Evolutionary conservation across 2,888 invertebrate species (phyloP).

Genomic region (Dendrolimus pini): DNA sequence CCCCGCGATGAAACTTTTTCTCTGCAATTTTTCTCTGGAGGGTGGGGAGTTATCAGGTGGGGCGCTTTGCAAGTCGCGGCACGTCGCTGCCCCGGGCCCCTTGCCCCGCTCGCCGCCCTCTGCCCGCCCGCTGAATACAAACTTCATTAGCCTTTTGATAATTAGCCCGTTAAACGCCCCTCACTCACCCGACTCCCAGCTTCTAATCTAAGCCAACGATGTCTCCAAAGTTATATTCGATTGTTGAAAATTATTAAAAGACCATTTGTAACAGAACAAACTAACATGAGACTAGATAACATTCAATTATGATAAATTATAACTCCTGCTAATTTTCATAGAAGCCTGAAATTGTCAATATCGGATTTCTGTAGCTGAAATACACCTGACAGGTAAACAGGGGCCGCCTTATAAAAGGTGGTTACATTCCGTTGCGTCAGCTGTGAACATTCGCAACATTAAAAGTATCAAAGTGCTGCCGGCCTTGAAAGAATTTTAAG

Average conservation of each 20-base stretch:
- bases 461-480: no score
- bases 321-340: no score
- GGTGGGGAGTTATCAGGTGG: slow-evolving; percentile 73
- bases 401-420: no score
- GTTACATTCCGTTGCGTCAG: no score
- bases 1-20: slow-evolving; percentile 76
- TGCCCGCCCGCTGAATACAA: slow-evolving; percentile 72
- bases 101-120: slow-evolving; percentile 36
- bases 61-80: slow-evolving; percentile 65
- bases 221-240: slow-evolving; percentile 13
- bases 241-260: background rate
- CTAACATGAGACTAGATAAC: no score
- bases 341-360: no score
- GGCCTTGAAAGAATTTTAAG: no score
- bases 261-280: no score
- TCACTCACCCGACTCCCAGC: slow-evolving; percentile 57
- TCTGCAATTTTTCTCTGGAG: slow-evolving; percentile 74
- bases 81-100: slow-evolving; percentile 57
- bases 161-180: slow-evolving; percentile 75
- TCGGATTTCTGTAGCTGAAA: no score
- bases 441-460: no score
- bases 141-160: slow-evolving; percentile 78
- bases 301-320: no score
- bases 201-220: slow-evolving; percentile 39
- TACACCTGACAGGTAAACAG: no score